Conservation (phyloP, 2,888 invertebrate species). For the Seladonia tumulorum region DNA sequence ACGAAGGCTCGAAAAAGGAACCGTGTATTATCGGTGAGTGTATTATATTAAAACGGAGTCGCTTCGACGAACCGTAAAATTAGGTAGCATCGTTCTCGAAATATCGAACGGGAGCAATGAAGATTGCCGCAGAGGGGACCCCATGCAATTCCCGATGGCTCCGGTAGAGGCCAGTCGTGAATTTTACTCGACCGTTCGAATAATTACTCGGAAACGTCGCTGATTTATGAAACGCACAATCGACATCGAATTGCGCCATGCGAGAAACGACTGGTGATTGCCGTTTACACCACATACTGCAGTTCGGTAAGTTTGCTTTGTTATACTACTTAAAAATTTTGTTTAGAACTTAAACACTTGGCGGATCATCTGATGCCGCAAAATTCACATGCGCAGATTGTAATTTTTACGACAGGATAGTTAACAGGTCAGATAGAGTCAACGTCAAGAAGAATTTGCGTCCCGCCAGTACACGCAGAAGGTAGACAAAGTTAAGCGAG, state of each 20-base stretch:
- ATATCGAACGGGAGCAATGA: slow-evolving; percentile 29
- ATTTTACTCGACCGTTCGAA: slow-evolving; percentile 31
- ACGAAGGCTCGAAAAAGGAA: slow-evolving; percentile 15
- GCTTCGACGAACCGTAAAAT: slow-evolving; percentile 61
- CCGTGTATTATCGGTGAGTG: slow-evolving; percentile 5
- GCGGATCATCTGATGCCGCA: no score
- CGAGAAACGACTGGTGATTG: no score
- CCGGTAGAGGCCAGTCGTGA: slow-evolving; percentile 33
- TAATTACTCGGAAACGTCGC: slow-evolving; percentile 30
- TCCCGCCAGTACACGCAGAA: background rate
- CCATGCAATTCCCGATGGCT: slow-evolving; percentile 8
- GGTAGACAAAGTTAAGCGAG: background rate
- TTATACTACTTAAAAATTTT: background rate
- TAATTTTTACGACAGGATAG: no score
- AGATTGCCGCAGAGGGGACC: background rate
- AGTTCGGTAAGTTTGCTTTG: background rate
- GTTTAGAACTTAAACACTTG: background rate
- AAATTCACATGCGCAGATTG: no score
- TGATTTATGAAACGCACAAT: slow-evolving; percentile 1
- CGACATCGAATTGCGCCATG: no score
- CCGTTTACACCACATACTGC: no score
- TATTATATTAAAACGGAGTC: slow-evolving; percentile 38
- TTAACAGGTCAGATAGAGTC: slow-evolving; percentile 8
- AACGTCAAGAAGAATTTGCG: background rate
- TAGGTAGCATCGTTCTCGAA: slow-evolving; percentile 47